Percentiles rank a stretch among this genome's conserved stretches.
Evolutionary conservation across 2,113 vertebrate species (phyloP).

Genomic region (Pomatorhinus ruficollis): DNA sequence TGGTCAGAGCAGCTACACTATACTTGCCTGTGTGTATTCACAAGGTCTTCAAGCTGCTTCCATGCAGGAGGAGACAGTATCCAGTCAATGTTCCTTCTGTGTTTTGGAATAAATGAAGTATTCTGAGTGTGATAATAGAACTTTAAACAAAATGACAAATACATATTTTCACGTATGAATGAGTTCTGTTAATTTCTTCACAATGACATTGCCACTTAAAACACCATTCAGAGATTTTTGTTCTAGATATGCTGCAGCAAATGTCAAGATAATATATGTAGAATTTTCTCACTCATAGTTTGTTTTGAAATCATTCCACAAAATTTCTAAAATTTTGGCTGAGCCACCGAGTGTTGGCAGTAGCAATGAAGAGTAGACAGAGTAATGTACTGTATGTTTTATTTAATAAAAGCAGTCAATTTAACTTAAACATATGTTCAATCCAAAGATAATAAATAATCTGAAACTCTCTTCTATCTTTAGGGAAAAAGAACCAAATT

Average conservation of each 20-base stretch:
- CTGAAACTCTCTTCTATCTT: constrained; percentile 65
- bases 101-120: constrained; percentile 2
- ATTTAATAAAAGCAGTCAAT: constrained; percentile 32
- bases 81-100: constrained; percentile 45
- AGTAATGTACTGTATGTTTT: not conserved
- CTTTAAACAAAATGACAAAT: not conserved
- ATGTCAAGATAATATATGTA: not conserved
- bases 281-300: not conserved
- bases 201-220: not conserved
- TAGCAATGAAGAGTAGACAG: not conserved
- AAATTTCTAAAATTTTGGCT: not conserved
- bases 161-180: not conserved
- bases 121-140: not conserved
- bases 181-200: constrained; percentile 16
- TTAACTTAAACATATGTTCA: not conserved
- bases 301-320: not conserved
- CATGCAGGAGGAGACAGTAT: constrained; percentile 14
- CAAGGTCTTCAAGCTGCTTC: not conserved
- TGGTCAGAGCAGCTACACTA: constrained; percentile 38
- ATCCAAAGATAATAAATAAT: constrained; percentile 52
- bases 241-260: not conserved
- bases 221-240: not conserved
- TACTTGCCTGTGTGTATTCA: not conserved
- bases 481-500: constrained; percentile 86
- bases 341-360: not conserved